Evolutionary conservation across 2,888 invertebrate genomes (phyloP).

Genomic region (Amiota communis): DNA sequence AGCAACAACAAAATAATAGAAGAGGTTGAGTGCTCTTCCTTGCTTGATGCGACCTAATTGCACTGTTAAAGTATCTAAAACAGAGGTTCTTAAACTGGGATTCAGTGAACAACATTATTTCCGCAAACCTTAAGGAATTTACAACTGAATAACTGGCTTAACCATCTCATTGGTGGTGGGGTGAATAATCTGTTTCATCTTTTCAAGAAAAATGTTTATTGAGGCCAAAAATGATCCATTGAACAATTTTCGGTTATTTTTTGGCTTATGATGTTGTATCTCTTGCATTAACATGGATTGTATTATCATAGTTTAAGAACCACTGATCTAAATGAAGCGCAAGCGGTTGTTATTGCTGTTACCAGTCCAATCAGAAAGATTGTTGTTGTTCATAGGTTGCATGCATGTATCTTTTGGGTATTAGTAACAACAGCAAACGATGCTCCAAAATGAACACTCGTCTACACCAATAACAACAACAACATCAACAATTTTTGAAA

Average conservation of each 20-base stretch:
- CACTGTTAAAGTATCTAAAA: constrained; percentile 24
- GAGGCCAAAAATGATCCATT: too few species aligned
- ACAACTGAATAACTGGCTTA: too few species aligned
- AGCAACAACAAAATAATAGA: constrained; percentile 37
- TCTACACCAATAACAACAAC: constrained; percentile 9
- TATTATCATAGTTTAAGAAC: background rate
- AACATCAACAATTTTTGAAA: constrained; percentile 1
- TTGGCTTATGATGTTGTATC: too few species aligned
- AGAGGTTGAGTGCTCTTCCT: constrained; percentile 32
- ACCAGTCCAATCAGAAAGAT: constrained; percentile 17
- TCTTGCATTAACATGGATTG: too few species aligned
- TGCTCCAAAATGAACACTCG: constrained; percentile 29
- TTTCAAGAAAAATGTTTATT: too few species aligned
- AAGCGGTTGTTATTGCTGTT: background rate
- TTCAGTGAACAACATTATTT: too few species aligned
- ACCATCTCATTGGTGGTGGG: too few species aligned
- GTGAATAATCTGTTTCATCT: too few species aligned
- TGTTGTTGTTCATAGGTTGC: constrained; percentile 19
- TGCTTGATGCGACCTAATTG: constrained; percentile 38
- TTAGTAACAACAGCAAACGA: constrained; percentile 11
- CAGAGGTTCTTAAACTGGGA: too few species aligned
- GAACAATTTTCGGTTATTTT: too few species aligned
- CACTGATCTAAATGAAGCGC: background rate
- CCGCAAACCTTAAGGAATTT: too few species aligned
- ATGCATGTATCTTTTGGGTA: background rate